Conservation (phyloP, 2,113 vertebrate genomes). For the Eulemur rufifrons region DNA sequence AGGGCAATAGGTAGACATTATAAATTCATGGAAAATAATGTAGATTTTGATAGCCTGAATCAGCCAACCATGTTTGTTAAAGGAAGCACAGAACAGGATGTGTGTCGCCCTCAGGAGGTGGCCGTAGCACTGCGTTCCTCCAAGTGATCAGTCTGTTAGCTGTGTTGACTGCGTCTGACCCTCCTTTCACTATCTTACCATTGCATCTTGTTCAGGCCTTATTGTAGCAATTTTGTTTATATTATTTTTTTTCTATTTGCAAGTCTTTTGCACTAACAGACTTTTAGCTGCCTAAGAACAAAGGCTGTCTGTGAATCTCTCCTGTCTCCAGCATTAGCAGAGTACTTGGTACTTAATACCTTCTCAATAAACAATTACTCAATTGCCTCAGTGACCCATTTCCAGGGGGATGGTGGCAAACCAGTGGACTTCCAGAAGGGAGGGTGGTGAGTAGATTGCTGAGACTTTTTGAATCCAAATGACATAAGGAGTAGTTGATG, state of each 20-base stretch:
- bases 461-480: neutral
- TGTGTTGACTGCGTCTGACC: neutral
- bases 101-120: no score
- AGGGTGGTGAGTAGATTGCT: neutral
- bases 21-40: neutral
- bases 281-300: neutral
- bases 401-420: neutral
- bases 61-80: neutral
- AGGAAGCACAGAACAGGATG: neutral
- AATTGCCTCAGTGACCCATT: neutral
- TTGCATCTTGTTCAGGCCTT: neutral
- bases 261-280: neutral
- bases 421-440: neutral
- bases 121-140: neutral
- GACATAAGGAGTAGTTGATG: neutral
- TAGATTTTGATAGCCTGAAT: neutral
- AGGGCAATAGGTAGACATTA: neutral
- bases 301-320: neutral
- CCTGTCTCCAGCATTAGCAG: neutral
- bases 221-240: neutral
- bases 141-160: neutral
- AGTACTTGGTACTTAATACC: neutral
- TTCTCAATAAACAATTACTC: neutral
- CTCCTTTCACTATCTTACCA: neutral
- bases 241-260: neutral